phyloP scores from a whole-genome alignment of 2,888 invertebrate species.

The Bruchidius siliquastri region DNA sequence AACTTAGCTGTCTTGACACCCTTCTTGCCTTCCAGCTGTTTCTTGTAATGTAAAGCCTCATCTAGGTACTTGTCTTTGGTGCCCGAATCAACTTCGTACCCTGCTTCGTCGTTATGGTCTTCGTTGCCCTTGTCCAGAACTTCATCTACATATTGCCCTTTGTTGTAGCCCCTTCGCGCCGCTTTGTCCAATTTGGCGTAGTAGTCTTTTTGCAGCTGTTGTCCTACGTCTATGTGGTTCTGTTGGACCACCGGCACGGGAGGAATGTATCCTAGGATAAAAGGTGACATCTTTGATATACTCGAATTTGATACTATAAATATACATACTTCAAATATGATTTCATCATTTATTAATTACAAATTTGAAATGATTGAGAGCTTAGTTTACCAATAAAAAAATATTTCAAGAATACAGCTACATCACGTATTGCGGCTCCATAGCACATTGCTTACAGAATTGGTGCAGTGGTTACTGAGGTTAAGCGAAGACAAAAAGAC shows the following conservation, averaged over 20 bases:
- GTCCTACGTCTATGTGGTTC: neutral
- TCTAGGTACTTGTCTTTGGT: constrained; percentile 57
- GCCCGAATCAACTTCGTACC: constrained; percentile 46
- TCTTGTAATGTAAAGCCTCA: constrained; percentile 58
- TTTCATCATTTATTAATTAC: too few relatives aligned
- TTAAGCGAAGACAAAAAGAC: too few relatives aligned
- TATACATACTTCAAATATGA: too few relatives aligned
- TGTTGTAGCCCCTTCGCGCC: neutral
- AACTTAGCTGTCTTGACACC: constrained; percentile 66
- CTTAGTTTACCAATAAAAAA: too few relatives aligned
- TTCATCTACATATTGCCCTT: constrained; percentile 32
- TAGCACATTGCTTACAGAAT: too few relatives aligned
- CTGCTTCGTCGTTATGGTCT: constrained; percentile 58
- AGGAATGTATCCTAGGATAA: neutral
- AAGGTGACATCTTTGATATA: too few relatives aligned
- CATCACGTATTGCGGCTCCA: too few relatives aligned
- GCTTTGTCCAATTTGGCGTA: neutral
- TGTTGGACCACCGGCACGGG: neutral
- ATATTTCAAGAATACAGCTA: too few relatives aligned
- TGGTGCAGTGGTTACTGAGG: too few relatives aligned
- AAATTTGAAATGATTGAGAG: too few relatives aligned
- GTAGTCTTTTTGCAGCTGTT: neutral
- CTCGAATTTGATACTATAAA: too few relatives aligned
- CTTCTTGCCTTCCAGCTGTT: constrained; percentile 62
- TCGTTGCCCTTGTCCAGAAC: constrained; percentile 49